Evolutionary conservation across 2,797 vertebrate genomes (phyloP), one percentile per base, ranked within the genome.

Genomic region (Ctenopoma multispine): DNA sequence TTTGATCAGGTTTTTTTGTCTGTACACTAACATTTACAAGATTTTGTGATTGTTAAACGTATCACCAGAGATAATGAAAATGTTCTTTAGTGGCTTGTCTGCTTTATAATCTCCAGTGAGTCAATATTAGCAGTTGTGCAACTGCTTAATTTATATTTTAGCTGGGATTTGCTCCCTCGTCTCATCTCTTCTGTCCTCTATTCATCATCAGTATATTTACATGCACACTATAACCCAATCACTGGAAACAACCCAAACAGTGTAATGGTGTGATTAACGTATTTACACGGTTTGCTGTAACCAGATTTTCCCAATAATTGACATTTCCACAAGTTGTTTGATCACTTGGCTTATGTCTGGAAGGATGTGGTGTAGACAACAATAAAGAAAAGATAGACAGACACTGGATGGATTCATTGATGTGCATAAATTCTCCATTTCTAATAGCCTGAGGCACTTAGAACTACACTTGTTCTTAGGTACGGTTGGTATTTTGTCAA

Each of bases 221-320:
- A 56, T 55, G 56, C 64, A 21, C 55, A 5, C 50, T 21, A 17
- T 46, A 65, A 70, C 46, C 44, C 69, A 77, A 55, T 75, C 63
- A 59, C 69, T 75, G 69, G 58, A 80, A 79, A 68, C 62, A 71
- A 61, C 51, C 72, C 48, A 67, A 72, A 72, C 69, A 73, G 46
- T 75, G 15, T 77, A 77, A 74, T 72, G 47, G 67, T 66, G 43
- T 78, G 63, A 86, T 89, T 76, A 77, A 61, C 84, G 63, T 62
- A 50, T 82, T 77, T 59, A 47, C 68, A 66, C 69, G 58, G 27
- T 63, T 74, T 7, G 44, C 75, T 55, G 62, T 74, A 70, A 77
- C 69, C 69, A 69, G 48, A 82, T 84, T 80, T 72, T n/a, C 24
- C 41, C 67, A 69, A 38, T 77, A 78, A 75, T 73, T 75, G 72